Base-by-base conservation (phyloP, 2,888 invertebrate genomes). In the Merodon equestris region DNA sequence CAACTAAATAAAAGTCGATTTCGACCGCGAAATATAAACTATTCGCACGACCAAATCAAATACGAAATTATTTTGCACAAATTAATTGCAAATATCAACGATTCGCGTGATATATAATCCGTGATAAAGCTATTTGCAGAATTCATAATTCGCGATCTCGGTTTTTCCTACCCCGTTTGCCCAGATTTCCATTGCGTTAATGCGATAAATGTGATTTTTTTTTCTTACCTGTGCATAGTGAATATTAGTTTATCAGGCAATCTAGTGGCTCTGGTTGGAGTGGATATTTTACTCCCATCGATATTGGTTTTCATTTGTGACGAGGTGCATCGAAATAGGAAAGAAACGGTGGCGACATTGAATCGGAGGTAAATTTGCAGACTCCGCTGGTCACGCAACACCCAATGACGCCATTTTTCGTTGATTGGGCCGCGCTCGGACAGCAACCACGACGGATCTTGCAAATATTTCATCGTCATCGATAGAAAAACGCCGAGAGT, bases 391-490 rank as follows among this genome's bases (percentile, higher is more conserved):
- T 75, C 74, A 75, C 81, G 75, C 70, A 81, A 75, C 60, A 81
- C 70, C 75, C 70, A 81, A 81, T 81, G 81, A 81, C 81, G 81
- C 81, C 81, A 81, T 81, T 67, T 81, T 81, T 71, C 81, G 75
- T 81, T 75, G 74, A 74, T 68, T 66, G 74, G 74, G 79, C 74
- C 79, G 74, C 63, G 58, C 64, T 79, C 58, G 68, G 79, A 68
- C 73, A 50, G 61, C 67, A 64, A 70, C 79, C 79, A 64, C 64
- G 74, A 64, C 79, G 74, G 73, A 70, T 57, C 68, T 79, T 74
- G 73, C 73, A 67, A 68, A 64, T 34, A 58, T 54, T 64, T 68
- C 68, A 74, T 68, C 63, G 70, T 56, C 73, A 79, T 67, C 67
- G 73, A 12, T 38, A 61, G 61, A 61, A 50, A 61, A 68, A 58